These are phyloP conservation scores for Dastarcus helophoroides DNA, from an alignment of 2,888 invertebrate species.

Conservation along the genomic window DNA sequence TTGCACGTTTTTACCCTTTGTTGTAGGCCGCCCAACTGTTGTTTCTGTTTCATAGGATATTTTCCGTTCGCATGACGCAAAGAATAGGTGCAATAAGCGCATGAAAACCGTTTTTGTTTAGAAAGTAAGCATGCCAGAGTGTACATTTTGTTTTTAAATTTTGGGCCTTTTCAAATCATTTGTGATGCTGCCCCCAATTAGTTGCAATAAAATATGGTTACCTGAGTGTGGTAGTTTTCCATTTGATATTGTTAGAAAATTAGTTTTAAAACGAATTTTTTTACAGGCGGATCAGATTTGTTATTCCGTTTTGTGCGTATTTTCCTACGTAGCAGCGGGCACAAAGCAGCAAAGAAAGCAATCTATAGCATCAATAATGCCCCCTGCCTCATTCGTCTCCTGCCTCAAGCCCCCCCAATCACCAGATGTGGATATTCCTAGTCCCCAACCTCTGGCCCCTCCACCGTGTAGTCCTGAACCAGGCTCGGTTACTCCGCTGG, in stretches of 20 bases:
- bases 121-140: too few species aligned
- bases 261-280: constrained; percentile 17
- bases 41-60: constrained; percentile 66
- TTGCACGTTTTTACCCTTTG: constrained; percentile 29
- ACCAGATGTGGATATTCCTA: background rate
- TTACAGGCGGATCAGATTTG: constrained; percentile 96
- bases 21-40: constrained; percentile 67
- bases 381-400: too few species aligned
- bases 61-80: constrained; percentile 57
- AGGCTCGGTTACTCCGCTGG: constrained; percentile 30
- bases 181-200: too few species aligned
- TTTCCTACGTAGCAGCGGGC: constrained; percentile 95
- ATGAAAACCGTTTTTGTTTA: too few species aligned
- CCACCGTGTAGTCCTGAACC: constrained; percentile 20
- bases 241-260: background rate
- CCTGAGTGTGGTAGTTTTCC: too few species aligned
- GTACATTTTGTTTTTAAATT: too few species aligned
- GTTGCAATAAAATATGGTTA: too few species aligned
- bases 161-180: too few species aligned
- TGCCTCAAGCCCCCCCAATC: background rate
- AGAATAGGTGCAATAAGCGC: constrained; percentile 12
- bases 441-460: constrained; percentile 2
- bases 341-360: constrained; percentile 29
- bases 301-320: constrained; percentile 97
- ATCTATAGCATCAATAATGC: constrained; percentile 8